phyloP scores from a whole-genome alignment of 1,140 invertebrate species.

The Drosophila varians region DNA sequence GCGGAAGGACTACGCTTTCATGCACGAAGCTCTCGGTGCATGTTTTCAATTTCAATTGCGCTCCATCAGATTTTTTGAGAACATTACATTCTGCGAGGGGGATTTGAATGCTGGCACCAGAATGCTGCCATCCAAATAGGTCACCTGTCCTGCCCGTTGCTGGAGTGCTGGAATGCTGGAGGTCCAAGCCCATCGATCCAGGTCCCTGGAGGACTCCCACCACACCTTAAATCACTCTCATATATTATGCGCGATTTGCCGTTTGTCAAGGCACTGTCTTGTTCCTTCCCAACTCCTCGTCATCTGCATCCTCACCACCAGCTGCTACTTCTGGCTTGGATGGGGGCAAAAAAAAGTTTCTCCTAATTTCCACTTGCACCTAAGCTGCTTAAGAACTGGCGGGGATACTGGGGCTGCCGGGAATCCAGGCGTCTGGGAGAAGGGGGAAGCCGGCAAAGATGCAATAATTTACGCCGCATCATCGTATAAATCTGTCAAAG shows the following conservation, averaged over 20 bases:
- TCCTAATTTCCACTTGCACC: constrained; percentile 64
- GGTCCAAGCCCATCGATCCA: background rate
- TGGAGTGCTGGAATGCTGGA: too few relatives aligned
- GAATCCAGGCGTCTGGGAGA: background rate
- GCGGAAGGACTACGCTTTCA: background rate
- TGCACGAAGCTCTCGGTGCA: background rate
- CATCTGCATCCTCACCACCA: constrained; percentile 16
- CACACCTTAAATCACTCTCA: constrained; percentile 47
- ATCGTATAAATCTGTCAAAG: constrained; percentile 75
- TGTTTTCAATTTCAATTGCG: background rate
- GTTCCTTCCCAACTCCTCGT: background rate
- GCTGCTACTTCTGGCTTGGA: constrained; percentile 19
- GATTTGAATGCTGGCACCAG: background rate
- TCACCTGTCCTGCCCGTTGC: background rate
- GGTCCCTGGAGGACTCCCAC: background rate
- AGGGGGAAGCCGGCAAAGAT: constrained; percentile 28
- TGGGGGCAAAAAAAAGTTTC: constrained; percentile 36
- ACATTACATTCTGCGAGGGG: background rate
- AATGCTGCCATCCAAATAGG: background rate
- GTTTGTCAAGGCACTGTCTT: constrained; percentile 15
- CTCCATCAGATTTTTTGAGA: background rate
- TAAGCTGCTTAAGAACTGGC: constrained; percentile 2
- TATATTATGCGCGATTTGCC: constrained; percentile 60
- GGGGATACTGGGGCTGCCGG: too few relatives aligned
- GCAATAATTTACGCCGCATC: constrained; percentile 71